Evolutionary conservation across 2,113 vertebrate genomes (phyloP), one percentile per base, ranked within the genome.

Genomic region (Semicossyphus pulcher): DNA sequence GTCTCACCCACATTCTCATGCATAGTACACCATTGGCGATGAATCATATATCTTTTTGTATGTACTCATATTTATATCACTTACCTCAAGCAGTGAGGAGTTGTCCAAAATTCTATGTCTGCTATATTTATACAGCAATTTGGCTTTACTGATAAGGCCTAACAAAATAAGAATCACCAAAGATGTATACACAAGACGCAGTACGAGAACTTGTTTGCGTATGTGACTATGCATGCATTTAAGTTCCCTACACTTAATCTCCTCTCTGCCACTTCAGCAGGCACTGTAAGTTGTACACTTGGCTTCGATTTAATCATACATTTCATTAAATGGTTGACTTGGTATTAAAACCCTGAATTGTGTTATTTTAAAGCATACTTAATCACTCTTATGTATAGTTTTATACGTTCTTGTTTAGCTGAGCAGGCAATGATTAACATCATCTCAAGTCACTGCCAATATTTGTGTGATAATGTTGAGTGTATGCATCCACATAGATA

Each of bases 211-310:
- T 58, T 21, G 34, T 54, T 8, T 62, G 45, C 4, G 7, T 10
- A 37, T 26, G 73, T 75, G 64, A 67, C 62, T 54, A 8, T 10
- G 56, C 72, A 71, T 69, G n/a, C 2, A 52, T 58, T 80, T 44
- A 49, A 16, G 7, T 60, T 61, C 65, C 47, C 31, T 36, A 14
- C 45, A 34, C 18, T 3, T 72, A 83, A 78, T 78, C 80, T 79
- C 44, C 52, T 44, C 47, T 72, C 59, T 76, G 63, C 76, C 15
- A 28, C 70, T 60, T 81, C 76, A 74, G 63, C 79, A 80, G 48
- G 29, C 39, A 45, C 12, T 18, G 49, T 42, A 31, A n/a, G n/a
- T n/a, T 9, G 56, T 36, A 58, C 78, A 51, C 31, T 60, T 47
- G 31, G 21, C 42, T 49, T 53, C 1, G 14, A 75, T 63, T 78